Evolutionary conservation across 1,140 invertebrate genomes (phyloP).

Genomic region (Drosophila ohnishii): DNA sequence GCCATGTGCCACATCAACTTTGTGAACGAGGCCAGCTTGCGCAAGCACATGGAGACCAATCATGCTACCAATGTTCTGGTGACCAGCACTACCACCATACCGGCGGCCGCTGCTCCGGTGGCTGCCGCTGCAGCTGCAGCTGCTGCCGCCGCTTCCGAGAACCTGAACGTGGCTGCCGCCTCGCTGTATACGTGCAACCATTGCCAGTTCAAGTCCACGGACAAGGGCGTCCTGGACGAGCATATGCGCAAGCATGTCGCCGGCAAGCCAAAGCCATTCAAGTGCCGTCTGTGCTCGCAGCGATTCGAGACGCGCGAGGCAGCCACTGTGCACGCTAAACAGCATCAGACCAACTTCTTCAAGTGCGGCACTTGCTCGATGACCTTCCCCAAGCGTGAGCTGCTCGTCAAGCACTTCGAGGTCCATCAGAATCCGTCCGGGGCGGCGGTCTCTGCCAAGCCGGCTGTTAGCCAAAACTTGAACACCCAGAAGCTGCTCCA

Average conservation of each 20-base stretch:
- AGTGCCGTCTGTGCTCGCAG: slow-evolving; percentile 80
- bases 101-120: slow-evolving; percentile 62
- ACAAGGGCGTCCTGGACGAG: slow-evolving; percentile 75
- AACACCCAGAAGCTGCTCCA: slow-evolving; percentile 81
- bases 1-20: slow-evolving; percentile 82
- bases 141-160: slow-evolving; percentile 56
- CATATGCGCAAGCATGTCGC: slow-evolving; percentile 77
- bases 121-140: slow-evolving; percentile 58
- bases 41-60: slow-evolving; percentile 82
- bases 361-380: slow-evolving; percentile 82
- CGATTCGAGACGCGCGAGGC: slow-evolving; percentile 81
- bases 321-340: slow-evolving; percentile 80
- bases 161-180: slow-evolving; percentile 37
- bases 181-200: slow-evolving; percentile 78
- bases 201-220: slow-evolving; percentile 80
- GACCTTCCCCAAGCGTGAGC: slow-evolving; percentile 79
- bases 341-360: slow-evolving; percentile 80
- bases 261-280: slow-evolving; percentile 80
- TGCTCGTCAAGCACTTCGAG: slow-evolving; percentile 80
- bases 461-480: slow-evolving; percentile 58
- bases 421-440: slow-evolving; percentile 63
- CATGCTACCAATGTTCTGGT: slow-evolving; percentile 81
- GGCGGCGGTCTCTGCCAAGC: slow-evolving; percentile 24
- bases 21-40: slow-evolving; percentile 74
- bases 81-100: slow-evolving; percentile 78